Percentiles rank a stretch among this genome's conserved stretches.
Evolutionary conservation across 1,140 invertebrate species (phyloP).

Genomic region (Lepidotrigona ventralis): DNA sequence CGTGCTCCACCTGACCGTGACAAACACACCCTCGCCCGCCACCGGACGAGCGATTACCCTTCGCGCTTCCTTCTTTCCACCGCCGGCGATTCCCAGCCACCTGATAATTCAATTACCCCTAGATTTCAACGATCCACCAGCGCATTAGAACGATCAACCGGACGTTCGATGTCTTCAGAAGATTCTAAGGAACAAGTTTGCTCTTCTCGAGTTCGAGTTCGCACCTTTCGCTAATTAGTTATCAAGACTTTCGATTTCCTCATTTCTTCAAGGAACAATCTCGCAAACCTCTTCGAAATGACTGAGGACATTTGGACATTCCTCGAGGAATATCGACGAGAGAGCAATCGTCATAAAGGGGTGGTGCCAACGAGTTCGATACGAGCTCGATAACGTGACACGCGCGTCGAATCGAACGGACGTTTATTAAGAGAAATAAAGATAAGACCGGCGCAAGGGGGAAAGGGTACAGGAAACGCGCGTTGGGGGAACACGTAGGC

Average conservation of each 20-base stretch:
- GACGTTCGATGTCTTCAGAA: too few species aligned
- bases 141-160: too few species aligned
- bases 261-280: too few species aligned
- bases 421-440: slow-evolving; percentile 62
- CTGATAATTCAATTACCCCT: neutral
- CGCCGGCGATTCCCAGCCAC: neutral
- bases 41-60: neutral
- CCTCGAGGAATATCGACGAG: neutral
- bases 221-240: too few species aligned
- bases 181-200: neutral
- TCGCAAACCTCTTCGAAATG: too few species aligned
- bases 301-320: neutral
- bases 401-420: slow-evolving; percentile 25
- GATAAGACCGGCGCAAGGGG: slow-evolving; percentile 25
- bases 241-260: too few species aligned
- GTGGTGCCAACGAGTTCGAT: neutral
- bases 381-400: slow-evolving; percentile 18
- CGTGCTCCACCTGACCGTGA: slow-evolving; percentile 24
- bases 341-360: neutral
- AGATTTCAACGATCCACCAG: neutral
- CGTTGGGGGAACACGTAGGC: slow-evolving; percentile 20
- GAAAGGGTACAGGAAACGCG: neutral
- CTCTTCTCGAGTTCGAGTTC: too few species aligned
- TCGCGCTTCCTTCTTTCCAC: neutral
- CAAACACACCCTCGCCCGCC: slow-evolving; percentile 25